Evolutionary conservation across 2,888 invertebrate species (phyloP).

Genomic region (Nezara viridula): DNA sequence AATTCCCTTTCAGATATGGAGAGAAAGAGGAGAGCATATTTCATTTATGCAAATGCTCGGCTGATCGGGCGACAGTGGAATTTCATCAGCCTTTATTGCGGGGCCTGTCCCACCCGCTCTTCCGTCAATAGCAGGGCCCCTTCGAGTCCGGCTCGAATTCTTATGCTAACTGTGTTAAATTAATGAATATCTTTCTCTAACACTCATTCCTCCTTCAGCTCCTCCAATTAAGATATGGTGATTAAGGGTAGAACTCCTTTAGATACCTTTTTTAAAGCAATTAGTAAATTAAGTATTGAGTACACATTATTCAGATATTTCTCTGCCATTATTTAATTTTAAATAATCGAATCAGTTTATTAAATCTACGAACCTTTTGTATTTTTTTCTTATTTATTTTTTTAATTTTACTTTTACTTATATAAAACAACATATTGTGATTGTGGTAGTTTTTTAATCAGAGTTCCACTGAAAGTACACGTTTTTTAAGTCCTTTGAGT

Average conservation of each 20-base stretch:
- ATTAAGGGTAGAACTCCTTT: background rate
- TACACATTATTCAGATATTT: background rate
- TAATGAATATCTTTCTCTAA: slow-evolving; percentile 32
- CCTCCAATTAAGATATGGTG: slow-evolving; percentile 24
- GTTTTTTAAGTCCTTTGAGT: no score
- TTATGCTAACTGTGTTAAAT: slow-evolving; percentile 44
- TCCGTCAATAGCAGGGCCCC: slow-evolving; percentile 24
- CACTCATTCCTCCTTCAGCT: background rate
- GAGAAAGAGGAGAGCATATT: slow-evolving; percentile 49
- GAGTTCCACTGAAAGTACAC: no score
- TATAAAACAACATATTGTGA: no score
- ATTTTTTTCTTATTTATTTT: no score
- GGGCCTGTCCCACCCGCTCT: background rate
- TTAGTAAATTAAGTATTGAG: slow-evolving; percentile 19
- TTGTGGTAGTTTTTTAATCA: no score
- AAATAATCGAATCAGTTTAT: no score
- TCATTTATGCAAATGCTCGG: slow-evolving; percentile 44
- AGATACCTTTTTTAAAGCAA: background rate
- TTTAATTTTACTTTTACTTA: no score
- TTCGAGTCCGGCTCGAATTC: slow-evolving; percentile 26
- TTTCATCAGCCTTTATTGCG: slow-evolving; percentile 48
- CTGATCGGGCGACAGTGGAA: slow-evolving; percentile 48
- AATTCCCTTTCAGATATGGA: slow-evolving; percentile 45
- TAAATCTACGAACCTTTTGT: no score
- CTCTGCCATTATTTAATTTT: background rate